These are phyloP conservation scores for Scaptomyza montana DNA, from an alignment of 1,140 invertebrate genomes.

Conservation along the genomic window DNA sequence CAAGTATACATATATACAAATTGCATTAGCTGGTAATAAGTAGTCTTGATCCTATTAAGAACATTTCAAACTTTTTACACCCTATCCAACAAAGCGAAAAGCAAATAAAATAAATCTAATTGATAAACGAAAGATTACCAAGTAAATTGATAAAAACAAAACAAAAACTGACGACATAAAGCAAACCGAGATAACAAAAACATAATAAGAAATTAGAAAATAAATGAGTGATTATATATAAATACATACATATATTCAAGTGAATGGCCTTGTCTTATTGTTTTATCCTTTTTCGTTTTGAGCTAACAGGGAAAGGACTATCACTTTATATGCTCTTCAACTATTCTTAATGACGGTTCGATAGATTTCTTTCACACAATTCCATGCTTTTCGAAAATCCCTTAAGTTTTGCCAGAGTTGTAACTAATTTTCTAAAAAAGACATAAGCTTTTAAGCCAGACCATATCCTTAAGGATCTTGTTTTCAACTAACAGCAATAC, in stretches of 20 bases:
- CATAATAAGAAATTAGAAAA: constrained; percentile 54
- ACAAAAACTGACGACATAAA: constrained; percentile 33
- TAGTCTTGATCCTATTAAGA: constrained; percentile 54
- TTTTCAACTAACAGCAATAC: too few relatives aligned
- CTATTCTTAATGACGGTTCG: too few relatives aligned
- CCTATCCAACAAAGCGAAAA: constrained; percentile 55
- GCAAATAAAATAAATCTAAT: constrained; percentile 29
- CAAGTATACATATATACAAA: constrained; percentile 21
- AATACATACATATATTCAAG: constrained; percentile 55
- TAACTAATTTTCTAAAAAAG: too few relatives aligned
- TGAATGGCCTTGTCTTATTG: neutral
- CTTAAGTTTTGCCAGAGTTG: too few relatives aligned
- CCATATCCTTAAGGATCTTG: too few relatives aligned
- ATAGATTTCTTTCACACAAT: too few relatives aligned
- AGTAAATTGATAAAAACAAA: constrained; percentile 44
- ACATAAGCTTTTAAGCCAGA: too few relatives aligned
- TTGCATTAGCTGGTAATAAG: constrained; percentile 33
- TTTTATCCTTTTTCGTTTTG: neutral
- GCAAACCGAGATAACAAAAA: constrained; percentile 40
- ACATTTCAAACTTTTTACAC: constrained; percentile 70
- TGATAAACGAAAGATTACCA: constrained; percentile 53
- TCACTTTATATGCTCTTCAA: too few relatives aligned
- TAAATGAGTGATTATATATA: constrained; percentile 77
- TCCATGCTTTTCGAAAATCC: too few relatives aligned
- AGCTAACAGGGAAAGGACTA: too few relatives aligned